A percentile compares a stretch with the other conserved stretches of the same genome.
These are phyloP conservation scores for Drosophila willistoni DNA, from an alignment of 1,140 invertebrate genomes.

Conservation along the genomic window DNA sequence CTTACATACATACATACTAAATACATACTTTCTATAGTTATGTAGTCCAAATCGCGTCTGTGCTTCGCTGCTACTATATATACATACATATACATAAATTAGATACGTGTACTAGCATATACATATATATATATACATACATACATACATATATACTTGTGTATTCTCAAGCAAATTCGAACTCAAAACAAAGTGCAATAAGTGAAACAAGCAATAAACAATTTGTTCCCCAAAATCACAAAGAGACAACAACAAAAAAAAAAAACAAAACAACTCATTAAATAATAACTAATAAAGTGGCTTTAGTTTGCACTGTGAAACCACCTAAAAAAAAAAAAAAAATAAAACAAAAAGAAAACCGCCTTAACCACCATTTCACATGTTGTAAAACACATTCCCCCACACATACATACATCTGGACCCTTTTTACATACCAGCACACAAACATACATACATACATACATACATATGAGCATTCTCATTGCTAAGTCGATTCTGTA, in stretches of 20 bases:
- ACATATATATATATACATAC: slow-evolving; percentile 18
- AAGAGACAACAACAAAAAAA: slow-evolving; percentile 15
- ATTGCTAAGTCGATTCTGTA: slow-evolving; percentile 75
- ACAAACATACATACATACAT: slow-evolving; percentile 28
- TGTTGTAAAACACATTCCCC: slow-evolving; percentile 3
- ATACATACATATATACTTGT: slow-evolving; percentile 12
- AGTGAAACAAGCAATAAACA: not conserved
- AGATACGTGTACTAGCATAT: not conserved
- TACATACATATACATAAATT: slow-evolving; percentile 1
- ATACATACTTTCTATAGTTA: slow-evolving; percentile 26
- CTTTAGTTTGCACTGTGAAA: slow-evolving; percentile 59
- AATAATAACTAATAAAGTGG: slow-evolving; percentile 42
- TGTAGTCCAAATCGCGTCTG: slow-evolving; percentile 50
- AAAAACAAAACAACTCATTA: slow-evolving; percentile 38
- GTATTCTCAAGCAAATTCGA: slow-evolving; percentile 1
- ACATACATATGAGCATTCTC: slow-evolving; percentile 72
- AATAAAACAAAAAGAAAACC: not conserved
- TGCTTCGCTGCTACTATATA: slow-evolving; percentile 17
- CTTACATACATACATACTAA: not conserved
- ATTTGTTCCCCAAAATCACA: slow-evolving; percentile 31
- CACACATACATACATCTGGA: not conserved
- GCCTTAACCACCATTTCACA: slow-evolving; percentile 19
- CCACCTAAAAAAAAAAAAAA: slow-evolving; percentile 20
- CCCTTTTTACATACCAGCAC: too few species aligned
- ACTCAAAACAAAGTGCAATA: not conserved